Base-by-base conservation (phyloP, 2,888 invertebrate genomes). In the Volucella inflata region DNA sequence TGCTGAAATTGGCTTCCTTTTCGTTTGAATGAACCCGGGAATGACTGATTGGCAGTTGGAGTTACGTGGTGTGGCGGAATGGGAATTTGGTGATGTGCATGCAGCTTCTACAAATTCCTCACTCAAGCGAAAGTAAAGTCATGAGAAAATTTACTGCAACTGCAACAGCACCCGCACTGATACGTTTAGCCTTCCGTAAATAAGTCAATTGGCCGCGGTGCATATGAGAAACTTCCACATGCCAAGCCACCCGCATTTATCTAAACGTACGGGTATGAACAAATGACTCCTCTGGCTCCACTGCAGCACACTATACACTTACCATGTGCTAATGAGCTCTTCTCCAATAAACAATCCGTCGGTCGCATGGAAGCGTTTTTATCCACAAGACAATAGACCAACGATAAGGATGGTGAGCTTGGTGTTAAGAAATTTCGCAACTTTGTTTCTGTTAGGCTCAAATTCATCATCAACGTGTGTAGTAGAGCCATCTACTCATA, bases 131-230 rank as follows among this genome's bases (percentile, higher is more conserved):
- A 64, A 68, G 77, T 76, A 60, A 68, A 62, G 70, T n/a, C 62
- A 70, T 53, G 53, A 62, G 70, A 70, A 62, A 67, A 57, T 75
- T 21, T 65, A 46, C 40, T 14, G 57, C 46, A 46, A 30, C 4
- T 46, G 17, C 12, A 8, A 4, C 40, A 38, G 8, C 12, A 40
- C 21, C 12, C 55, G 46, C 60, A 21, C 62, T 70, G 62, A 46
- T 60, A 30, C 62, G 46, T 57, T 53, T 64, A 48, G 72, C 40
- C 64, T 72, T 79, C 79, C 72, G 71, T 65, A 65, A 70, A 50
- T 64, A 72, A 64, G 71, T 79, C 71, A 72, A 79, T 65, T 79
- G 79, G 53, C 78, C 70, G 62, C 64, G 65, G 44, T 72, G 64
- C 42, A 59, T 72, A 48, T 55, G 55, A 51, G 59, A 62, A 55